Evolutionary conservation across 2,797 vertebrate genomes (phyloP), one percentile per base, ranked within the genome.

Genomic region (Sarcoramphus papa): DNA sequence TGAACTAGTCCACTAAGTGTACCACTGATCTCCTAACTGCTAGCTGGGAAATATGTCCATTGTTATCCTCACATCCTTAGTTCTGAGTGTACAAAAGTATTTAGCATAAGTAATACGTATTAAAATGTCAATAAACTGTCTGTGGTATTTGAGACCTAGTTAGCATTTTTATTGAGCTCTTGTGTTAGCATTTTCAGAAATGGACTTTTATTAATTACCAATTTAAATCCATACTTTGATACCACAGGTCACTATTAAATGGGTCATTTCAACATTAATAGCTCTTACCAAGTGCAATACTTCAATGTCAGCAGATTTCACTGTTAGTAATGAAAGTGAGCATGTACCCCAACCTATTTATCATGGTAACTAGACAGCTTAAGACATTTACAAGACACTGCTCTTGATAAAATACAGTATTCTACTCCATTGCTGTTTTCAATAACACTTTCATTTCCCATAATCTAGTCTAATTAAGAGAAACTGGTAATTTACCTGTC

Each of bases 121-220:
- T 98, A 97, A 98, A 95, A 93, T 97, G 96, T 97, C 98, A 98
- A 97, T 98, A 98, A 96, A 96, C 60, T 94, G 56, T 96, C 97
- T 97, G 65, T 97, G 96, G 50, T 97, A 97, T 98, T 98, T 97
- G 95, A 98, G 92, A 97, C 48, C 95, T 98, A 98, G 93, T 98
- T 98, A 98, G 97, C 98, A 98, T 98, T 98, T 98, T 98, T 98
- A 98, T 98, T 98, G 97, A 98, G 97, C 94, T 96, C 89, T 96
- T 95, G 73, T 93, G 95, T 97, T 98, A 98, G 92, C 97, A 97
- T 98, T 98, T 98, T 97, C 95, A 96, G 95, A 98, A 97, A 98
- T 74, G 35, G 95, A 96, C 95, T 98, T 78, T 96, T 98, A 98
- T 98, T 98, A 98, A 98, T 98, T 98, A 98, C 93, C 95, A 97